Evolutionary conservation across 92 coral and sea anemone genomes (phyloP).

Genomic region (Paragorgia papillata): DNA sequence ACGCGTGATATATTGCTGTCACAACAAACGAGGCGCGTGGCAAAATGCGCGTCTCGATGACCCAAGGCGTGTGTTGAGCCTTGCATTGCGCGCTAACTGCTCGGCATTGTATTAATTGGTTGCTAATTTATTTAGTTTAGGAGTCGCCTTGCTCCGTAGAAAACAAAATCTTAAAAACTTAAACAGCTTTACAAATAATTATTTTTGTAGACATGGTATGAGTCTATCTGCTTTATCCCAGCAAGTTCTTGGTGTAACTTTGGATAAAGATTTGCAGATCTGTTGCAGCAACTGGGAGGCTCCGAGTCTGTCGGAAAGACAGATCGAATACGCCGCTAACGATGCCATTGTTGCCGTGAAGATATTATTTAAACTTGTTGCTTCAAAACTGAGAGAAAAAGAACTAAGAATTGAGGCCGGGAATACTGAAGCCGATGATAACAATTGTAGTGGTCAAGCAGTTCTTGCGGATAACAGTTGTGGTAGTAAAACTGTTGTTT

Average conservation of each 20-base stretch:
- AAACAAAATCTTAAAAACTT: no score
- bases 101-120: no score
- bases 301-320: conserved; percentile 58
- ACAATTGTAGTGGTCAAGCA: no score
- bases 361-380: conserved; percentile 70
- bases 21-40: no score
- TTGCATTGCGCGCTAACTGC: no score
- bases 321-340: conserved; percentile 87
- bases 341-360: conserved; percentile 92
- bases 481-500: not conserved
- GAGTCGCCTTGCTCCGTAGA: no score
- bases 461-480: no score
- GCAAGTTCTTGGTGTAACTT: conserved; percentile 79
- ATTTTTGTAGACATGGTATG: conserved; percentile 63
- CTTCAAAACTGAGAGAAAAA: conserved; percentile 53
- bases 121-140: no score
- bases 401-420: conserved; percentile 25
- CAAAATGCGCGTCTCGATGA: no score
- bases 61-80: no score
- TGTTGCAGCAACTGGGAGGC: conserved; percentile 96
- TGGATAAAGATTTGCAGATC: conserved; percentile 90
- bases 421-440: not conserved
- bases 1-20: no score
- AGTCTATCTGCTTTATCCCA: conserved; percentile 81
- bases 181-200: no score